phyloP scores from a whole-genome alignment of 2,888 invertebrate species.

The Volucella zonaria region DNA sequence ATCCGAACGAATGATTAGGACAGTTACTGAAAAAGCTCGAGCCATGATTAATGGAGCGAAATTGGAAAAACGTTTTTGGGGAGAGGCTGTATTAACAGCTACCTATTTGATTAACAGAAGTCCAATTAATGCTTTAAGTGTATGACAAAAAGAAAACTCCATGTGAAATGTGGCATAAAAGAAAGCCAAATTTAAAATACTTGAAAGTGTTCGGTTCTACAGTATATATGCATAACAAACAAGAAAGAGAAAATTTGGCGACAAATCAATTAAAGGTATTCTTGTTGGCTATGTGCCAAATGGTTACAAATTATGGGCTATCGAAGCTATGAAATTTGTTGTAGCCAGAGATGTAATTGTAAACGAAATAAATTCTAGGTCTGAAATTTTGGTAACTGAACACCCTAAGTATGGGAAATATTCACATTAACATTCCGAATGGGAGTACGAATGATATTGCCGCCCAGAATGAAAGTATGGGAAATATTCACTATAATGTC shows the following conservation, averaged over 20 bases:
- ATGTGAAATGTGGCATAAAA: constrained; percentile 76
- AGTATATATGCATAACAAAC: constrained; percentile 40
- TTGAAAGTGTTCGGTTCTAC: constrained; percentile 50
- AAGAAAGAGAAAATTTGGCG: constrained; percentile 30
- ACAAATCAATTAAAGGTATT: constrained; percentile 52
- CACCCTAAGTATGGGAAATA: constrained; percentile 12
- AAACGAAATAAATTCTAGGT: constrained; percentile 77
- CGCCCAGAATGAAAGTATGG: constrained; percentile 4
- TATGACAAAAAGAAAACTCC: constrained; percentile 77
- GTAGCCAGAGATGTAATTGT: constrained; percentile 78
- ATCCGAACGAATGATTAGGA: constrained; percentile 78
- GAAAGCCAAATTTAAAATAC: constrained; percentile 40
- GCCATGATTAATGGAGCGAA: constrained; percentile 76
- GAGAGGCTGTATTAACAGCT: constrained; percentile 79
- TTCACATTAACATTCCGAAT: constrained; percentile 15
- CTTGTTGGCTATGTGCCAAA: constrained; percentile 41
- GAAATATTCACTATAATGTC: constrained; percentile 8
- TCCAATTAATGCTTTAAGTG: constrained; percentile 78
- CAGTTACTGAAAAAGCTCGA: constrained; percentile 78
- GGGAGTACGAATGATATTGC: constrained; percentile 14
- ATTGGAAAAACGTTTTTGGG: constrained; percentile 79
- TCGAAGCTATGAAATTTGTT: constrained; percentile 76
- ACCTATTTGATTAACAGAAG: constrained; percentile 78
- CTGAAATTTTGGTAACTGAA: constrained; percentile 6
- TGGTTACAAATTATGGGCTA: constrained; percentile 78